These are phyloP conservation scores for Thymelicus lineola DNA, from an alignment of 2,888 invertebrate species.

Conservation along the genomic window DNA sequence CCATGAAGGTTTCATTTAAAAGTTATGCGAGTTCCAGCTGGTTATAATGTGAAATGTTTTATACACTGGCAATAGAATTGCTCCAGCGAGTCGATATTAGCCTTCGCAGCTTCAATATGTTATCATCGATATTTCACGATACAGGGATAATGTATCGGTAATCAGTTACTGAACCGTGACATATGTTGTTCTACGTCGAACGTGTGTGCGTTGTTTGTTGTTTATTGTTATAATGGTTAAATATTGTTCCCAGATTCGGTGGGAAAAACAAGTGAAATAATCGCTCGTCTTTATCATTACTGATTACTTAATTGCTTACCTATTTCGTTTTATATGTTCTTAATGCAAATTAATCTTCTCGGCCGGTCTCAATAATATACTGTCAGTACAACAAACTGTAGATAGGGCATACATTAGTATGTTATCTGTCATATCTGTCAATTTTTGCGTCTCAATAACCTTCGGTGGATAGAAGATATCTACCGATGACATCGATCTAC, in stretches of 20 bases:
- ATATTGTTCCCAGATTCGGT: not conserved
- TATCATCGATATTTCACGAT: constrained; percentile 22
- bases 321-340: not conserved
- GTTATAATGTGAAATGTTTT: constrained; percentile 15
- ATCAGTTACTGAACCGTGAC: constrained; percentile 26
- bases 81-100: not conserved
- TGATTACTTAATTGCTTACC: not conserved
- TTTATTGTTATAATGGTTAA: constrained; percentile 12
- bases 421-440: too few species aligned
- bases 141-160: constrained; percentile 26
- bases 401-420: too few species aligned
- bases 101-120: not conserved
- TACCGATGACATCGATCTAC: too few species aligned
- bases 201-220: not conserved
- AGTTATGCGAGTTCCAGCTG: constrained; percentile 10
- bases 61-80: constrained; percentile 20
- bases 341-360: too few species aligned
- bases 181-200: not conserved
- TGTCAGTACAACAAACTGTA: too few species aligned
- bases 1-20: constrained; percentile 21
- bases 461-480: too few species aligned
- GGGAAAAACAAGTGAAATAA: not conserved
- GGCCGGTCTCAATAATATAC: too few species aligned
- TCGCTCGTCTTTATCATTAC: too few species aligned
- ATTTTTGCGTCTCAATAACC: too few species aligned